Evolutionary conservation across 2,113 vertebrate species (phyloP), one percentile per base, ranked within the genome.

Genomic region (Cricetomys ansorgei): DNA sequence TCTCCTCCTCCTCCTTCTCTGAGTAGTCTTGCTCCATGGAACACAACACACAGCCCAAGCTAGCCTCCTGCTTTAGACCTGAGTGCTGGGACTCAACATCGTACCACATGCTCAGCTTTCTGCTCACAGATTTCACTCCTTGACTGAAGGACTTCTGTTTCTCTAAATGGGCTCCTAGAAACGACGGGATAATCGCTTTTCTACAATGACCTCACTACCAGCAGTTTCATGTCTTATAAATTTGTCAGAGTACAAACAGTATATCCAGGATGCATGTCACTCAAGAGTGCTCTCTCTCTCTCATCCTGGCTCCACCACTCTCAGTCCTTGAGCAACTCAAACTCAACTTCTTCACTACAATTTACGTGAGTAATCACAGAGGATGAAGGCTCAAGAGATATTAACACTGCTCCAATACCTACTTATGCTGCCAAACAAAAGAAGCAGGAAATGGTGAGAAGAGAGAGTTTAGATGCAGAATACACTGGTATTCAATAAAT

Each of bases 391-490:
- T 62, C 27, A 86, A 76, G 37, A 95, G 64, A 43, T 72, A 86
- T 21, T 55, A 87, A 73, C 31, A 34, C 67, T 93, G n/a, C 81
- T 92, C 34, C 34, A 70, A 40, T 10, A 2, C 3, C 40, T 89
- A 75, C 50, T 86, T 48, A 94, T 80, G 72, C 88, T 93, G 70
- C 7, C 88, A 92, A 89, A 86, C 27, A 97, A 75, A 89, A 89
- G 31, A 19, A 57, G 17, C 59, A 92, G 17, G 15, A 73, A 11
- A 15, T 45, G 16, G 2, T 31, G 19, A 79, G 43, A 84, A 77
- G 34, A 87, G 9, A 93, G 79, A 87, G 77, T 92, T 92, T 84
- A 88, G 16, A 96, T 69, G 88, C 16, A 75, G 55, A 89, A 94
- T 80, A 91, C 50, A 91, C 29, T 31, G 73, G 31, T 43, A 86